Percentiles rank a stretch among this genome's conserved stretches.
phyloP scores from a whole-genome alignment of 2,113 vertebrate species.

The Holacanthus passer region DNA sequence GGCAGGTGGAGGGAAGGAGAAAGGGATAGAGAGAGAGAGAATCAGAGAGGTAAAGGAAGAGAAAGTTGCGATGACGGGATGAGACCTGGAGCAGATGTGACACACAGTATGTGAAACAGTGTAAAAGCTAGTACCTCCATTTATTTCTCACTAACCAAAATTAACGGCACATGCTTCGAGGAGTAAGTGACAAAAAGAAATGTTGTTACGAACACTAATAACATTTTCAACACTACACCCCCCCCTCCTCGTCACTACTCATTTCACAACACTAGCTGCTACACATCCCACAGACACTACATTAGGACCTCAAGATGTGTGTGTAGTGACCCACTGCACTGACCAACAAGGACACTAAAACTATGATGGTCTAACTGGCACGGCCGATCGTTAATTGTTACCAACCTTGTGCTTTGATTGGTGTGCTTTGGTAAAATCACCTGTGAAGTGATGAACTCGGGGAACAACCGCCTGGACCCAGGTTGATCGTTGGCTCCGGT shows the following conservation, averaged over 20 bases:
- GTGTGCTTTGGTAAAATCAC: conserved; percentile 24
- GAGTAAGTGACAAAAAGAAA: conserved; percentile 46
- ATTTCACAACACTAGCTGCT: conserved; percentile 30
- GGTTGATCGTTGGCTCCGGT: not conserved
- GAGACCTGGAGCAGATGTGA: conserved; percentile 38
- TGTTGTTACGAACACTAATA: conserved; percentile 64
- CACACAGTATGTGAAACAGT: conserved; percentile 50
- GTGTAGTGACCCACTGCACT: conserved; percentile 33
- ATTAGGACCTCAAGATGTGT: conserved; percentile 14
- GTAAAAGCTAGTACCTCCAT: conserved; percentile 64
- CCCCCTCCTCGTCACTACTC: not conserved
- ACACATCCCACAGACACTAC: conserved; percentile 56
- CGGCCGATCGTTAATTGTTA: not conserved
- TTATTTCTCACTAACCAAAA: conserved; percentile 75
- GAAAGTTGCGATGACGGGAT: not conserved
- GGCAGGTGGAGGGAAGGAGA: not conserved
- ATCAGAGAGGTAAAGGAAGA: not conserved
- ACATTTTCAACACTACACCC: conserved; percentile 57
- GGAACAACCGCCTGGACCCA: not conserved
- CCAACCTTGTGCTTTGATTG: not conserved
- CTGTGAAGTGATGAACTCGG: conserved; percentile 17
- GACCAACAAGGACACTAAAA: conserved; percentile 40
- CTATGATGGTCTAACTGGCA: not conserved
- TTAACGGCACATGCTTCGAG: conserved; percentile 55
- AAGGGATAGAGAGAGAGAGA: not conserved